phyloP scores from a whole-genome alignment of 2,113 vertebrate genomes.

The Apteryx mantelli region DNA sequence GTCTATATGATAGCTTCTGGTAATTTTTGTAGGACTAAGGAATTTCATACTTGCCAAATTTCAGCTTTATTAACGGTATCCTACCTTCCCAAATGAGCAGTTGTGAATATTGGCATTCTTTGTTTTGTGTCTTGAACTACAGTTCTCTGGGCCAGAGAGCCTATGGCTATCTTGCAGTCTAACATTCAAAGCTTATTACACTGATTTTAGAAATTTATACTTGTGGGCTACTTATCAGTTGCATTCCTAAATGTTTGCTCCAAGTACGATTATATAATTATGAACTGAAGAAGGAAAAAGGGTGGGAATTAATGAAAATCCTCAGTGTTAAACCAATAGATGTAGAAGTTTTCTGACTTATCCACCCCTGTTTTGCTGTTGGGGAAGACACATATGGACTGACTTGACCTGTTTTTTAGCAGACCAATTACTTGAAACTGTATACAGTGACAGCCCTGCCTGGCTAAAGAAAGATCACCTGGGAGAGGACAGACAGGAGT shows the following conservation, averaged over 20 bases:
- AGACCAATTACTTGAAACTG: neutral
- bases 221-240: neutral
- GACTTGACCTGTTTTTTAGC: neutral
- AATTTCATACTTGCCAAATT: neutral
- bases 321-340: neutral
- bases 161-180: neutral
- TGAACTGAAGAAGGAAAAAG: neutral
- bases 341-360: neutral
- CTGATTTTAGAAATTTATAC: neutral
- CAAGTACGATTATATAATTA: too few species aligned
- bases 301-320: neutral
- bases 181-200: slow-evolving; percentile 5
- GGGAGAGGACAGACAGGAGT: neutral
- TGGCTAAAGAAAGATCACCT: neutral
- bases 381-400: neutral
- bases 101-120: neutral
- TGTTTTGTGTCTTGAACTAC: neutral
- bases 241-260: neutral
- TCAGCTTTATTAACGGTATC: neutral
- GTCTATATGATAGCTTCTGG: neutral
- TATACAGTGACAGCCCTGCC: neutral
- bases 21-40: neutral
- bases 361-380: neutral
- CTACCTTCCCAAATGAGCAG: neutral
- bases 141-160: neutral